Base-by-base conservation (phyloP, 2,888 invertebrate genomes). In the Rotaria socialis region DNA sequence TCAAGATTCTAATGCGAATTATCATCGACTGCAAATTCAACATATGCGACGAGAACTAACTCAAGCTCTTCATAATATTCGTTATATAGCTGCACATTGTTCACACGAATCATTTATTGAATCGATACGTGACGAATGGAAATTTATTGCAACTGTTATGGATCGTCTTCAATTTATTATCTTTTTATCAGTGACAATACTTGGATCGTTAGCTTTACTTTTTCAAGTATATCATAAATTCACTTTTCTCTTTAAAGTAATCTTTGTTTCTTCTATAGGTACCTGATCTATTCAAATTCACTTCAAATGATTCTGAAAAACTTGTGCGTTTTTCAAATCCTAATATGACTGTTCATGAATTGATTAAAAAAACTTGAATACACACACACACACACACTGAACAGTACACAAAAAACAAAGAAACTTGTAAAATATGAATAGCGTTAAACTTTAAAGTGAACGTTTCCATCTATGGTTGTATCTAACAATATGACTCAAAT, bases 71-170 rank as follows among this genome's bases (percentile, higher is more conserved):
- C 8, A 47, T 24, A 47, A 80, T 47, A 80, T 80, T 47, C 80
- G 80, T 47, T 80, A 80, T 47, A 80, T 80, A n/a, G 80, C 80
- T n/a, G 47, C 80, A 80, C 80, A 80, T 80, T 80, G 80, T 47
- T 47, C 43, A 80, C 24, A 80, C 16, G 47, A 80, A 47, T 43
- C 80, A 5, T 14, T 80, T 11, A 80, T 80, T 47, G 47, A 80
- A 80, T 80, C 80, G 27, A 60, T 86, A 58, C 85, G 75, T 85
- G 86, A 87, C 24, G 87, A 87, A 41, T 87, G 87, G 87, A 86
- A 85, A 80, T 87, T 74, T 52, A 75, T 86, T n/a, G 87, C 87
- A 75, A 80, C 86, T 27, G 85, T 86, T 27, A 74, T 87, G 75
- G 87, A 87, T 87, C 86, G 85, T 56, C 84, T 87, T 47, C 84